Evolutionary conservation across 2,113 vertebrate genomes (phyloP).

Genomic region (Dolichotis patagonum): DNA sequence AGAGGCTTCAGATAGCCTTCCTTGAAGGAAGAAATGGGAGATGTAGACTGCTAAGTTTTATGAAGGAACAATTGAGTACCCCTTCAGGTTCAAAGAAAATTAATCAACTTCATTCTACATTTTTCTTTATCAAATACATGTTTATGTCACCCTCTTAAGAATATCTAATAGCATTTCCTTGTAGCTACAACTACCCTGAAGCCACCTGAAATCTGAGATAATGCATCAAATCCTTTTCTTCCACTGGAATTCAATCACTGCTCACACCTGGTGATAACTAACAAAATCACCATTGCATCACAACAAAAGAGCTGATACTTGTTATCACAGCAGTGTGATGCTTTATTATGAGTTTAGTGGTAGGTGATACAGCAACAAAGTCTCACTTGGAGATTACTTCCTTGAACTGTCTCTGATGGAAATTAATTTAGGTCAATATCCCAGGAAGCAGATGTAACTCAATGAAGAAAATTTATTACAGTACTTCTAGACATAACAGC

Average conservation of each 20-base stretch:
- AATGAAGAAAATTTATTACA: not conserved
- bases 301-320: not conserved
- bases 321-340: not conserved
- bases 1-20: not conserved
- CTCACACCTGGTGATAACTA: not conserved
- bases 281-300: not conserved
- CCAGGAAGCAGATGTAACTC: not conserved
- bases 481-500: no score
- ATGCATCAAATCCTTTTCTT: not conserved
- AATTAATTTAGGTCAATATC: not conserved
- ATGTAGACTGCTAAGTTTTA: not conserved
- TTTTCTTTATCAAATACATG: not conserved
- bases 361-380: not conserved
- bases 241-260: not conserved
- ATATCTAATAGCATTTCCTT: not conserved
- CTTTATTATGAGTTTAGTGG: not conserved
- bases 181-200: not conserved
- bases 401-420: not conserved
- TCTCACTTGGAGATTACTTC: not conserved
- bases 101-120: not conserved
- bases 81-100: not conserved
- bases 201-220: not conserved
- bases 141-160: not conserved
- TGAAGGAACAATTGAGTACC: not conserved
- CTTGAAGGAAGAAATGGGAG: not conserved